These are phyloP conservation scores for Macrotrachela quadricornifera DNA, from an alignment of 1,140 invertebrate species.

Conservation along the genomic window DNA sequence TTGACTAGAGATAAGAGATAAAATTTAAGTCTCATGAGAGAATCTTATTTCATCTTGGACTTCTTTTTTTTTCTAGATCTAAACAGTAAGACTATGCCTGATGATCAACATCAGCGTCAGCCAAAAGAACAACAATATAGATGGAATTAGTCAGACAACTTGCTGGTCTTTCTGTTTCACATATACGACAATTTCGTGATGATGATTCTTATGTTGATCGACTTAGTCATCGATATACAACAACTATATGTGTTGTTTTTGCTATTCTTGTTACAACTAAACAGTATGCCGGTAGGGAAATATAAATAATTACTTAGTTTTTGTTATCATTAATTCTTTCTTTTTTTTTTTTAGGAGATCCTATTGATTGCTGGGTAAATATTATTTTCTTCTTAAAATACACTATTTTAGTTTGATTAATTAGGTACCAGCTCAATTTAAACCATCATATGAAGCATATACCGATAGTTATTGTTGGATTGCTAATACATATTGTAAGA, in stretches of 20 bases:
- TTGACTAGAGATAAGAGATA: no score
- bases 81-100: no score
- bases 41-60: no score
- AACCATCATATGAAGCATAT: conserved; percentile 9
- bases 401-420: background rate
- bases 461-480: conserved; percentile 9
- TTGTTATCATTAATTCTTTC: background rate
- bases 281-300: conserved; percentile 36
- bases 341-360: background rate
- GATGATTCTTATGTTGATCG: conserved; percentile 37
- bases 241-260: conserved; percentile 34
- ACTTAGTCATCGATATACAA: conserved; percentile 35
- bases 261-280: conserved; percentile 34
- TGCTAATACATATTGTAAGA: conserved; percentile 12
- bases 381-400: background rate
- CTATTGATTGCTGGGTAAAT: background rate
- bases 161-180: background rate
- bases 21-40: no score
- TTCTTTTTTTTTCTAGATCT: no score
- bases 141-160: conserved; percentile 3
- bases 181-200: conserved; percentile 9
- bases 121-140: background rate
- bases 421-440: conserved; percentile 7
- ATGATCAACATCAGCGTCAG: no score
- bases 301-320: background rate